phyloP scores from a whole-genome alignment of 2,113 vertebrate genomes.

The Holacanthus passer region DNA sequence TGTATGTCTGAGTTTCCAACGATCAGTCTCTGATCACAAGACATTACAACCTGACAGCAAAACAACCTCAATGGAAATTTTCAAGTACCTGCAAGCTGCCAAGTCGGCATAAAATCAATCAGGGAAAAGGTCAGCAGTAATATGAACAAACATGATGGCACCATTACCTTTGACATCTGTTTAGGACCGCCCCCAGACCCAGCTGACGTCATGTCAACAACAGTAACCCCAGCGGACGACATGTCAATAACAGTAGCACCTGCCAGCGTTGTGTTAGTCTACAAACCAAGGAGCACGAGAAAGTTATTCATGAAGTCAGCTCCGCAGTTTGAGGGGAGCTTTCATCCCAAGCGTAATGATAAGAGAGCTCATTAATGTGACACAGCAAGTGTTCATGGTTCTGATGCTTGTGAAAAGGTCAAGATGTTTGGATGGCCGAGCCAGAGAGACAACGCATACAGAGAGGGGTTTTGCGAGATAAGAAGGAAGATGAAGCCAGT shows the following conservation, averaged over 20 bases:
- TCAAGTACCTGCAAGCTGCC: neutral
- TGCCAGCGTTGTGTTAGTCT: slow-evolving; percentile 66
- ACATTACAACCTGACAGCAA: neutral
- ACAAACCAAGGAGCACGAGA: slow-evolving; percentile 60
- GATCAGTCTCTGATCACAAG: neutral
- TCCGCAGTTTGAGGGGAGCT: slow-evolving; percentile 1
- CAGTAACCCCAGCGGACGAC: slow-evolving; percentile 49
- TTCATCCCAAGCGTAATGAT: slow-evolving; percentile 20
- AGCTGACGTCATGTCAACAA: slow-evolving; percentile 61
- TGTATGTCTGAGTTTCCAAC: neutral
- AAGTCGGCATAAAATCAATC: neutral
- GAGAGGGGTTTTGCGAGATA: slow-evolving; percentile 5
- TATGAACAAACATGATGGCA: slow-evolving; percentile 14
- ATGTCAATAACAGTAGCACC: slow-evolving; percentile 70
- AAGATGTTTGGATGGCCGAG: neutral
- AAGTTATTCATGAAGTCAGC: slow-evolving; percentile 38
- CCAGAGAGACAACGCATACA: neutral
- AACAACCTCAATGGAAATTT: neutral
- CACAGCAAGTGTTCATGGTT: neutral
- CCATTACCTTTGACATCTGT: slow-evolving; percentile 51
- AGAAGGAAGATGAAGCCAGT: slow-evolving; percentile 38
- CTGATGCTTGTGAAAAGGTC: slow-evolving; percentile 11
- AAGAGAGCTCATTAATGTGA: slow-evolving; percentile 2
- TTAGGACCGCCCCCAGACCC: slow-evolving; percentile 27
- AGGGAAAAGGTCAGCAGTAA: slow-evolving; percentile 20